A percentile compares a stretch with the other conserved stretches of the same genome.
Conservation (phyloP, 2,797 vertebrate genomes). For the Callimico goeldii region DNA sequence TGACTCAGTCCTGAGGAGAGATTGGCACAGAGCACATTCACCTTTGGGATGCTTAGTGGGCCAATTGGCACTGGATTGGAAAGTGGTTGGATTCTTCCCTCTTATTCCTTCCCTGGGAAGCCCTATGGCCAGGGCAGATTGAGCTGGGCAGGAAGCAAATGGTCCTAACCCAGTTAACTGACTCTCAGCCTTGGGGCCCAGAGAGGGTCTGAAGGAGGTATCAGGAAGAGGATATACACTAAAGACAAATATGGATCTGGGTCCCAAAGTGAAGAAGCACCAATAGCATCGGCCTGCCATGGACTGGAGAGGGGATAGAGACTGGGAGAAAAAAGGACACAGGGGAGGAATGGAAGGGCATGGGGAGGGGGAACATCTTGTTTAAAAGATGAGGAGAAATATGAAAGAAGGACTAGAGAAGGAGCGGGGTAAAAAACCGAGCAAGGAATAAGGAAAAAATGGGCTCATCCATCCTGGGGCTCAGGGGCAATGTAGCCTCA, state of each 20-base stretch:
- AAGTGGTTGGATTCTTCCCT: conserved; percentile 50
- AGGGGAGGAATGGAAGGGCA: neutral
- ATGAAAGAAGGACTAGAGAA: neutral
- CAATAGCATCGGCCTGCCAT: conserved; percentile 69
- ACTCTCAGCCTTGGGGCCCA: conserved; percentile 26
- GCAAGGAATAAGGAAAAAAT: neutral
- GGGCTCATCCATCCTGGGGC: conserved; percentile 39
- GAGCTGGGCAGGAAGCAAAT: neutral
- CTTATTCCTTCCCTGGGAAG: conserved; percentile 17
- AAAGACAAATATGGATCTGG: conserved; percentile 72
- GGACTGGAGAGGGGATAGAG: conserved; percentile 6
- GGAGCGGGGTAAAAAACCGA: neutral
- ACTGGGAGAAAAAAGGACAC: neutral
- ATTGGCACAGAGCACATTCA: conserved; percentile 1
- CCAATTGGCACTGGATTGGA: conserved; percentile 33
- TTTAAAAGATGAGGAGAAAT: neutral
- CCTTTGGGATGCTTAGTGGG: conserved; percentile 32
- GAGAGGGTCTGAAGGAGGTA: conserved; percentile 20
- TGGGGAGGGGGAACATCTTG: neutral
- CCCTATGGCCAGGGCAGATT: neutral
- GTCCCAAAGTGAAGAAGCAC: conserved; percentile 82
- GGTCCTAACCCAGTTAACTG: neutral
- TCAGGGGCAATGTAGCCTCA: conserved; percentile 27
- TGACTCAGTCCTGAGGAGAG: conserved; percentile 37
- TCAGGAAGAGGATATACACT: conserved; percentile 51